phyloP scores from a whole-genome alignment of 2,888 invertebrate species.

The Lasioglossum vierecki region DNA sequence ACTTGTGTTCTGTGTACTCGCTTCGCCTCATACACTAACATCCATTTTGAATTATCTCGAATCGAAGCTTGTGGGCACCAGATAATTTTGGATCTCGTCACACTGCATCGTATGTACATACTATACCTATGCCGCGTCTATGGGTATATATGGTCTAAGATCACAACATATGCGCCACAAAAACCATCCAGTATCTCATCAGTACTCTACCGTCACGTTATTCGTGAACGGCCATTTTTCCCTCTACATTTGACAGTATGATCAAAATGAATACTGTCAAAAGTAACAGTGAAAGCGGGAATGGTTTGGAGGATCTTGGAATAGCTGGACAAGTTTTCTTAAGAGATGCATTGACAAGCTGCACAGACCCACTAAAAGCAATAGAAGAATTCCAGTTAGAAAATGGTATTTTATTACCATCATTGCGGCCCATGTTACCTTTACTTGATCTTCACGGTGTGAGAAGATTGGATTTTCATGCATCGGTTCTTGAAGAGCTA shows the following conservation, averaged over 20 bases:
- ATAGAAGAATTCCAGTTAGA: constrained; percentile 98
- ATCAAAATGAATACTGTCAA: constrained; percentile 76
- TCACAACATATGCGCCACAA: not conserved
- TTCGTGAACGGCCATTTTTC: not conserved
- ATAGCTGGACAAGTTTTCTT: constrained; percentile 94
- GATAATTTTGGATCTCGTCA: too few species aligned
- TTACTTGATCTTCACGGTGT: constrained; percentile 97
- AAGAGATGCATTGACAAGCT: constrained; percentile 96
- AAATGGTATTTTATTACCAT: constrained; percentile 96
- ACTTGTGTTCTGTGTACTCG: too few species aligned
- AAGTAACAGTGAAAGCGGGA: constrained; percentile 83
- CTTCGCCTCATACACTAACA: too few species aligned
- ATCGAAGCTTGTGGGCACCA: too few species aligned
- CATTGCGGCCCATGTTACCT: constrained; percentile 96
- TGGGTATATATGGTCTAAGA: not conserved
- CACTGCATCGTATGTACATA: too few species aligned
- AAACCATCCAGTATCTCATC: not conserved
- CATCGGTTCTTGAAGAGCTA: constrained; percentile 93
- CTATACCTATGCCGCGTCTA: too few species aligned
- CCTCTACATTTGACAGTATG: not conserved
- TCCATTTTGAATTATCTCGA: too few species aligned
- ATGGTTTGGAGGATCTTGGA: constrained; percentile 93
- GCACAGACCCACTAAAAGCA: constrained; percentile 98
- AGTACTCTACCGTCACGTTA: too few species aligned
- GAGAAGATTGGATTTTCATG: constrained; percentile 96